phyloP scores from a whole-genome alignment of 2,888 invertebrate genomes.

The Dione vanillae region DNA sequence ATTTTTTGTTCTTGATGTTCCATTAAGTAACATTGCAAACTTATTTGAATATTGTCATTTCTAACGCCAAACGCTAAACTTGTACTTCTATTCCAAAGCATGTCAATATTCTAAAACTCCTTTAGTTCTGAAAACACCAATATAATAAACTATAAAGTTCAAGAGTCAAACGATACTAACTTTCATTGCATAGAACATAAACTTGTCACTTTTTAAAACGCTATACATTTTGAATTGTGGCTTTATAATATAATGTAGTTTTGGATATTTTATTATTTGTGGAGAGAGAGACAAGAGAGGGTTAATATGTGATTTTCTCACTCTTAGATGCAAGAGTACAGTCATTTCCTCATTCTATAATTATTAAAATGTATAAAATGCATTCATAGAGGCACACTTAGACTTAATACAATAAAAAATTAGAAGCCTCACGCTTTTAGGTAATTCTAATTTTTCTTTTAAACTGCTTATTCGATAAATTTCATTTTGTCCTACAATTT shows the following conservation, averaged over 20 bases:
- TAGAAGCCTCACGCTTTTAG: no score
- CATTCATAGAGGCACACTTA: no score
- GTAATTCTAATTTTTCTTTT: no score
- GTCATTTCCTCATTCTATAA: no score
- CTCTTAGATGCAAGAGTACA: no score
- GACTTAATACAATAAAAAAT: no score
- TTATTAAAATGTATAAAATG: no score
- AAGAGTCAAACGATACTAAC: conserved; percentile 9
- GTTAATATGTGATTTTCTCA: no score
- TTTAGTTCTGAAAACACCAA: conserved; percentile 22
- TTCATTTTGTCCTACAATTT: no score
- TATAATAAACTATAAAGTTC: conserved; percentile 25
- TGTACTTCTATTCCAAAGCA: conserved; percentile 24
- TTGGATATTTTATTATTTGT: neutral
- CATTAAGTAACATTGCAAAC: neutral
- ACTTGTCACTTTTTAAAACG: conserved; percentile 13
- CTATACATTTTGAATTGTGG: neutral
- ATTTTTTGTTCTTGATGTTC: no score
- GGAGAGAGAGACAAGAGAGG: no score
- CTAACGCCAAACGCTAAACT: neutral
- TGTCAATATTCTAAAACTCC: conserved; percentile 24
- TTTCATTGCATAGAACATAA: conserved; percentile 18
- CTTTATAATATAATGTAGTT: neutral
- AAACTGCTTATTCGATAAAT: no score
- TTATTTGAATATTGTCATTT: neutral